Evolutionary conservation across 2,888 invertebrate genomes (phyloP), one percentile per base, ranked within the genome.

Genomic region (Drosophila paranaensis): DNA sequence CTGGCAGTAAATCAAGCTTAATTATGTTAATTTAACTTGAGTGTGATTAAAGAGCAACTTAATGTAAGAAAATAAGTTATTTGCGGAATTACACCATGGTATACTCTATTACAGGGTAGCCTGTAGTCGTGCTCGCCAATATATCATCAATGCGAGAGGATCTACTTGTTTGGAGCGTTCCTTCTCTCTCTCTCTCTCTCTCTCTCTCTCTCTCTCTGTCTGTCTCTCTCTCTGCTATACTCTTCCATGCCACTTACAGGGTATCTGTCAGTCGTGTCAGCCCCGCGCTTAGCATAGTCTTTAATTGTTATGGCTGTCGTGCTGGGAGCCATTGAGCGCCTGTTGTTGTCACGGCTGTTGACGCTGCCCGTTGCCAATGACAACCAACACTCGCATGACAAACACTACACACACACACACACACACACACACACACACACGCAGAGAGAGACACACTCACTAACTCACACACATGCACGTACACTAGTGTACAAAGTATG

Each of bases 331-430:
- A 65, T 27, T 64, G 71, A 56, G 71, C 53, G 57, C 39, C 64
- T 81, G 77, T 67, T 87, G 77, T 82, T 80, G 88, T 82, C 86
- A 75, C 86, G 86, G 72, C 83, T 78, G 84, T 75, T 87, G 71
- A 65, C 72, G 66, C 69, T 71, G 77, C 64, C 83, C 83, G 87
- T 87, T 87, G 87, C 89, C 79, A 86, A 48, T 86, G 89, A 82
- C 87, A 88, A 90, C 90, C 68, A 66, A 65, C 77, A 76, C 67
- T 76, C 61, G 71, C 77, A 68, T 76, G 71, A 55, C 88, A 84
- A 60, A 74, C 65, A 71, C 73, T 40, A 60, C 53, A 42, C 33
- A 33, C 46, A 33, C 20, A 14, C 39, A 30, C 39, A 40, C 39
- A 57, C 46, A 54, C 61, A 62, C 51, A 63, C 72, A 54, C 72